A percentile compares a stretch with the other conserved stretches of the same genome.
Conservation (phyloP, 2,113 vertebrate species). For the Cryptotis parvus region DNA sequence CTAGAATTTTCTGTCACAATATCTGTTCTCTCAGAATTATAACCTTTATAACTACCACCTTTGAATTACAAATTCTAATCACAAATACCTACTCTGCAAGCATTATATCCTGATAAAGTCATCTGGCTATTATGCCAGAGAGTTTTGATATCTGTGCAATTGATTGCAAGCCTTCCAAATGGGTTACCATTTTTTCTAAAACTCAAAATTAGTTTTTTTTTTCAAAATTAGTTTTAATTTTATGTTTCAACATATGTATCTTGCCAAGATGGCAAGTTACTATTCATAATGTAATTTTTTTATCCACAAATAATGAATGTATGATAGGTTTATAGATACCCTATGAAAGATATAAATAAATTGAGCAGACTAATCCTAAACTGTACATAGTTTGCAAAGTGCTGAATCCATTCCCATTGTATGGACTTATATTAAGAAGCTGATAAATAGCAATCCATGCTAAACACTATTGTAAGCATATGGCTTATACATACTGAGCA, state of each 20-base stretch:
- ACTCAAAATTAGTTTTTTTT: neutral
- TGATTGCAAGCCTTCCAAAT: neutral
- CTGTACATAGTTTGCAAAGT: neutral
- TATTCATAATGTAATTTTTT: neutral
- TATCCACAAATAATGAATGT: neutral
- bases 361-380: neutral
- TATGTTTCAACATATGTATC: neutral
- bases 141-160: neutral
- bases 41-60: neutral
- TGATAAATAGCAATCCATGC: neutral
- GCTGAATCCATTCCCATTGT: neutral
- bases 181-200: neutral
- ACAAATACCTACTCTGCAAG: neutral
- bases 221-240: neutral
- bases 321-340: neutral
- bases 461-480: neutral
- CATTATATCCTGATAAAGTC: neutral
- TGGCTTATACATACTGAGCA: neutral
- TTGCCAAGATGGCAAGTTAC: conserved; percentile 21
- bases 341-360: neutral
- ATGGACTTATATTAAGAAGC: neutral
- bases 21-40: neutral
- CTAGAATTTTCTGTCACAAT: neutral
- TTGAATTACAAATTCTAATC: neutral
- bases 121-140: neutral